Evolutionary conservation across 2,113 vertebrate species (phyloP), one percentile per base, ranked within the genome.

Genomic region (Elephantulus edwardii): DNA sequence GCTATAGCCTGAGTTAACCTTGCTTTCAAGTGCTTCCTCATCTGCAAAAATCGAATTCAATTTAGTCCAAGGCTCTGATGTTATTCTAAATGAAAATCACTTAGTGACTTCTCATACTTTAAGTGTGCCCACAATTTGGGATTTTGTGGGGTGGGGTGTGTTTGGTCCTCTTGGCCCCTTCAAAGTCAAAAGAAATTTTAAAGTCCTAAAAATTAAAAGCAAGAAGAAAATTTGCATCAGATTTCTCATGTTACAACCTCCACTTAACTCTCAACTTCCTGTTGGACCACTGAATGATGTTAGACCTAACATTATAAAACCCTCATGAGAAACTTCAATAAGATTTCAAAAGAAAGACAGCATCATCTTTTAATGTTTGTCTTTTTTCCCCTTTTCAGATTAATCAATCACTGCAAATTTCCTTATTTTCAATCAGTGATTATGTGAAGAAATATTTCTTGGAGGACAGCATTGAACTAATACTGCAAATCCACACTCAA

Each of bases 291-390:
- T 76, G 38, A 72, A 72, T 87, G 38, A 68, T 60, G 50, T n/a
- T 38, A 66, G 33, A 66, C 16, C 48, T 87, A 58, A 83, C 46
- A 50, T 86, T 89, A 48, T 75, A 72, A 7, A 85, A 82, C 66
- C 33, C 56, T 87, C 58, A 91, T 44, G 62, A 90, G 50, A 93
- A 64, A 75, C 35, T 26, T 71, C 48, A 93, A 86, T 70, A 44
- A 90, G 20, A 24, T n/a, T 88, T 30, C 52, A 24, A 89, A 44
- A 13, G 50, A 89, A 93, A 86, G 52, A 87, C 16, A 93, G 13
- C 30, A 42, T 26, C 26, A 83, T 76, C 5, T 56, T 88, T 92
- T 92, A 94, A 81, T 89, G 82, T 92, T 87, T 89, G 85, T 85
- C 64, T 89, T 89, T 89, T 89, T 89, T 91, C 68, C 33, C 80